Evolutionary conservation across 2,888 invertebrate species (phyloP).

Genomic region (Himalopsyche anomala): DNA sequence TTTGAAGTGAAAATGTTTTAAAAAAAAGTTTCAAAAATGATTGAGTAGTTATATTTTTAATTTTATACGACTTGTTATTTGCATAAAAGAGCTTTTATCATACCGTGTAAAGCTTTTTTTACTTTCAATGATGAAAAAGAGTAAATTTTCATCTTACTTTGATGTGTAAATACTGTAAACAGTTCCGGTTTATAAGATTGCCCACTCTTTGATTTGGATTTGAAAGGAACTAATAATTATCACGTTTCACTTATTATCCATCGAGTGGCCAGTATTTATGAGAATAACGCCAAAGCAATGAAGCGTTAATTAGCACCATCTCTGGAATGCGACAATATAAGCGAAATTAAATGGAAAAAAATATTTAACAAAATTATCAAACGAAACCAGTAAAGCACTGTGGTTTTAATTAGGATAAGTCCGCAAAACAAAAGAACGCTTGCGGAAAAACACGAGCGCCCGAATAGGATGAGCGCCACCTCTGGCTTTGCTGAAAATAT

Average conservation of each 20-base stretch:
- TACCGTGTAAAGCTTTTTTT: too few species aligned
- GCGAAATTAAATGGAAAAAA: conserved; percentile 17
- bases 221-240: conserved; percentile 1
- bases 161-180: too few species aligned
- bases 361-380: conserved; percentile 8
- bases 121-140: too few species aligned
- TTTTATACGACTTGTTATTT: too few species aligned
- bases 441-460: conserved; percentile 8
- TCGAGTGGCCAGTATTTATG: conserved; percentile 47
- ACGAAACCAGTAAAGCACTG: conserved; percentile 12
- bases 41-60: too few species aligned
- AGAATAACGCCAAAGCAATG: conserved; percentile 14
- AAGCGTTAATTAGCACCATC: conserved; percentile 27
- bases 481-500: conserved; percentile 44
- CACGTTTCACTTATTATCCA: conserved; percentile 35
- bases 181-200: too few species aligned
- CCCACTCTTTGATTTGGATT: neutral
- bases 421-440: conserved; percentile 39
- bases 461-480: neutral
- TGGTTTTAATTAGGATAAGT: conserved; percentile 48
- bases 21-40: too few species aligned
- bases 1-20: too few species aligned
- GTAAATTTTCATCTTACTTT: too few species aligned
- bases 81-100: too few species aligned
- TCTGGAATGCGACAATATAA: conserved; percentile 8